Percentiles rank a stretch among this genome's conserved stretches.
phyloP scores from a whole-genome alignment of 2,797 vertebrate genomes.

The Rhinella marina region DNA sequence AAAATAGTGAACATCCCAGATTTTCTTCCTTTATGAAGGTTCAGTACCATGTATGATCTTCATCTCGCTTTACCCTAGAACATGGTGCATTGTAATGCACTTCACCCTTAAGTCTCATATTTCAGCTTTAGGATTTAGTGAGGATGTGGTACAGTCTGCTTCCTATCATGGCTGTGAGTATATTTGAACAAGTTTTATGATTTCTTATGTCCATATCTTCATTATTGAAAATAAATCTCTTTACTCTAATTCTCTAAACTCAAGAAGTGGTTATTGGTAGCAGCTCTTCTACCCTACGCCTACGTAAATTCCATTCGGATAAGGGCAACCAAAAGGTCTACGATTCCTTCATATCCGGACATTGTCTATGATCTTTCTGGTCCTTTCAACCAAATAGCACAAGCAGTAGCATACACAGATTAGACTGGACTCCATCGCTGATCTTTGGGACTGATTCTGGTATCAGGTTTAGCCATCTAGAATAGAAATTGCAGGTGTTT shows the following conservation, averaged over 20 bases:
- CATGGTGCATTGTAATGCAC: not conserved
- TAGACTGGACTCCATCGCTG: no score
- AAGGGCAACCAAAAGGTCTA: not conserved
- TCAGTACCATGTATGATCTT: not conserved
- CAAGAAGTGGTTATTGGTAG: slow-evolving; percentile 3
- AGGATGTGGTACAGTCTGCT: not conserved
- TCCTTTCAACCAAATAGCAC: no score
- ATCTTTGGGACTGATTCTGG: no score
- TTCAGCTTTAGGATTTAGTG: not conserved
- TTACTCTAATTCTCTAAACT: slow-evolving; percentile 30
- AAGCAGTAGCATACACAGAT: no score
- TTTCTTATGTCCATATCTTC: slow-evolving; percentile 15
- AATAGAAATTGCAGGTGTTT: no score
- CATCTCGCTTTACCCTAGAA: not conserved
- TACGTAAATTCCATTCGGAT: not conserved
- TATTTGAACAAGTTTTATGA: not conserved
- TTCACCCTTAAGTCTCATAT: not conserved
- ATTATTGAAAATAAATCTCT: slow-evolving; percentile 30
- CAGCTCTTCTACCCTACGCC: slow-evolving; percentile 7
- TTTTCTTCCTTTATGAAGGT: not conserved
- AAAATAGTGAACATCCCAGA: not conserved
- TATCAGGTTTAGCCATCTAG: no score
- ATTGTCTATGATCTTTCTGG: no score
- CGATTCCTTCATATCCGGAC: not conserved
- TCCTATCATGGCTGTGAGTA: not conserved